phyloP scores from a whole-genome alignment of 2,113 vertebrate species.

The Laterallus jamaicensis region DNA sequence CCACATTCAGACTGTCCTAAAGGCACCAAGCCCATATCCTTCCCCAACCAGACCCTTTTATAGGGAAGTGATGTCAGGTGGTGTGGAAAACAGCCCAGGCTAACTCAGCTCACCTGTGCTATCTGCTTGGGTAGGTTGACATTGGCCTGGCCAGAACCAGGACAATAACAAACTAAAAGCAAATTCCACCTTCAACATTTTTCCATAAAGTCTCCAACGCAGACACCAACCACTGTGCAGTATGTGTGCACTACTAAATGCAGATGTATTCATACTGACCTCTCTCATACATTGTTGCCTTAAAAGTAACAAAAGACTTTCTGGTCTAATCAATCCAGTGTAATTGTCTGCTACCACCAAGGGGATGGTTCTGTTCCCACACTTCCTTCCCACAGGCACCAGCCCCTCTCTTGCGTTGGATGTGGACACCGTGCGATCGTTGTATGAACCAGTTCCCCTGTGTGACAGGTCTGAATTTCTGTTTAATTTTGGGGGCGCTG shows the following conservation, averaged over 20 bases:
- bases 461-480: not conserved
- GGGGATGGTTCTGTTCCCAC: not conserved
- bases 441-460: not conserved
- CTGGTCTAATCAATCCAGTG: not conserved
- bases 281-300: not conserved
- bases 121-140: no score
- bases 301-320: not conserved
- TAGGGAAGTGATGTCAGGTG: no score
- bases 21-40: no score
- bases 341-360: not conserved
- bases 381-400: not conserved
- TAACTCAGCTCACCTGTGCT: no score
- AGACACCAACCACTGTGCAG: not conserved
- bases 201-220: not conserved
- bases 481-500: not conserved
- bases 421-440: fast-evolving
- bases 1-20: no score
- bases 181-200: not conserved
- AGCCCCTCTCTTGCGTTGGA: not conserved
- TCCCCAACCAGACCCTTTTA: no score
- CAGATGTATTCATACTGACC: not conserved
- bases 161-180: not conserved
- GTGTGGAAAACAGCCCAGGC: no score
- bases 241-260: not conserved
- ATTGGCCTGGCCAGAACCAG: no score